Base-by-base conservation (phyloP, 2,797 vertebrate genomes). In the Dryobates pubescens region DNA sequence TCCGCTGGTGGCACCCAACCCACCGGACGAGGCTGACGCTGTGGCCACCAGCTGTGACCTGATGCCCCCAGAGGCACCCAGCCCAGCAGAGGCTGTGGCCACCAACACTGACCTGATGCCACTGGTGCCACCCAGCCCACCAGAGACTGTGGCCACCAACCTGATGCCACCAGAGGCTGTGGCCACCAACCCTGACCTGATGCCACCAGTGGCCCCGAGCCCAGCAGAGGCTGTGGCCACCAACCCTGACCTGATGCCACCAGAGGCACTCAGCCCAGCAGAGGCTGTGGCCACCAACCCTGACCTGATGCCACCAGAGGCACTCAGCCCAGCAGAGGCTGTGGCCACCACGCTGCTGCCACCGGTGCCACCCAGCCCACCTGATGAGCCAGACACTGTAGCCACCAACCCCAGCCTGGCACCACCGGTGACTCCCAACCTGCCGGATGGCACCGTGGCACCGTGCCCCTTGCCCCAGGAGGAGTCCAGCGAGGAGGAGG, bases 331-430 rank as follows among this genome's bases (percentile, higher is more conserved):
- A 9, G 27, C 49, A 54, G 49, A 45, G 18, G 2, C 43, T 0
- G 14, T 29, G 51, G 23, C 43, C 58, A 2, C 38, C 0, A 19
- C 4, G 1, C 3, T 0, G 0, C n/a, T 4, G 10, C 5, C 63
- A 10, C 2, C 12, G 0, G 45, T 56, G 62, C 12, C 9, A 1
- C 13, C 38, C 4, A 32, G 6, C 27, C 13, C 58, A 59, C 49
- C 20, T 9, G 0, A 0, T 49, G 49, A 49, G 18, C 32, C 2
- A 3, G 75, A 32, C 2, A 3, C 6, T 0, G 1, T 1, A 2
- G 0, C 1, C 43, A 27, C 75, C 69, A 5, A 63, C 0, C 2
- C 49, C 22, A 24, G 3, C 2, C 5, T 4, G 4, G 65, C 4
- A 26, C 10, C 63, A 22, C 2, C 0, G 3, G 49, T 24, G 49